Base-by-base conservation (phyloP, 23 tunicate species). In the Clavelina lepadiformis region DNA sequence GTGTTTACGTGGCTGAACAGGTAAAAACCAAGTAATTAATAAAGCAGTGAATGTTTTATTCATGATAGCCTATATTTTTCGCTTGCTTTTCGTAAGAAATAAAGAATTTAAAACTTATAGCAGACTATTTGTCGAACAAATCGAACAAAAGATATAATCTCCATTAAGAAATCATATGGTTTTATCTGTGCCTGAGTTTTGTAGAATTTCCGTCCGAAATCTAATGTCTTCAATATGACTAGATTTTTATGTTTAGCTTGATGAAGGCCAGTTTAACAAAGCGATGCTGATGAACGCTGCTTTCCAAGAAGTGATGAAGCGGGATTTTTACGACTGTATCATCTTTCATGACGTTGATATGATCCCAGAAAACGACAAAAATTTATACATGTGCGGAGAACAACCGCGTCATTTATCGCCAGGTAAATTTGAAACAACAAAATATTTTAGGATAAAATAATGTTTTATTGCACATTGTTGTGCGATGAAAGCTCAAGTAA, bases 291-390 rank as follows among this genome's bases (percentile, higher is more conserved):
- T 94, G 95, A 94, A 94, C 51, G 91, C 94, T 23, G 99, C 73
- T 5, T 94, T 94, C 53, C 74, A 52, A 28, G 99, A 94, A 81
- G 99, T 73, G 0, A 51, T 86, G 72, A 86, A 81, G 32, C 45
- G 36, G 28, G 72, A 63, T 46, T 30, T 20, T 22, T 94, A 76
- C 60, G 99, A 94, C 68, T 94, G 99, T 74, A 68, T 94, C 34
- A 76, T 94, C n/a, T 94, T 94, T 53, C 99, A 94, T 36, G 99
- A 94, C 61, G 99, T 94, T 11, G 99, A 94, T 46, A 80, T 94
- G 95, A 56, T 94, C 18, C 99, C 99, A 0, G 99, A 94, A 65
- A 71, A 94, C 63, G 91, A 81, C 67, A 71, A 68, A 33, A 94
- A 94, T 65, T 38, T 86, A 26, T 94, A 94, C 67, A 56, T 61